Percentiles rank a stretch among this genome's conserved stretches.
phyloP scores from a whole-genome alignment of 2,888 invertebrate species.

The Chydorus sphaericus region DNA sequence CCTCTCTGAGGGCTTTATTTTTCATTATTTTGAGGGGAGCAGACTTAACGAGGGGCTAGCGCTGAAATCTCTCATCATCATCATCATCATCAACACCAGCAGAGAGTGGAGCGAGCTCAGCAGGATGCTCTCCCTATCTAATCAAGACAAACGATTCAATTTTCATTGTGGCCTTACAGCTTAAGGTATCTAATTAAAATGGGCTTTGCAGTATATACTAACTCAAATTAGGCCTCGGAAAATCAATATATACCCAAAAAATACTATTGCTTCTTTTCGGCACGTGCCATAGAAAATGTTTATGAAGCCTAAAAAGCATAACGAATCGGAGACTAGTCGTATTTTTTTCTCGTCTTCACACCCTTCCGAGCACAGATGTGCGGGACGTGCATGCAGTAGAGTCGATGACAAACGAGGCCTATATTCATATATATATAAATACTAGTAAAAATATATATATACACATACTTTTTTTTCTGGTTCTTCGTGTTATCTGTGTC shows the following conservation, averaged over 20 bases:
- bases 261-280: background rate
- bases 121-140: too few relatives aligned
- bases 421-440: too few relatives aligned
- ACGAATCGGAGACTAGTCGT: background rate
- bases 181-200: too few relatives aligned
- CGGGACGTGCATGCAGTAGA: too few relatives aligned
- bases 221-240: background rate
- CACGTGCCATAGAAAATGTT: background rate
- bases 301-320: background rate
- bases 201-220: too few relatives aligned
- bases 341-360: background rate
- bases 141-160: slow-evolving; percentile 4
- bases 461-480: too few relatives aligned
- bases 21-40: background rate
- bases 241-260: background rate
- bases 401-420: too few relatives aligned
- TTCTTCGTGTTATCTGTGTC: too few relatives aligned
- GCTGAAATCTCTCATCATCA: slow-evolving; percentile 6
- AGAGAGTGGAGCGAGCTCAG: background rate
- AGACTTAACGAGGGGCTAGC: background rate
- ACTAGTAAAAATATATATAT: too few relatives aligned
- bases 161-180: too few relatives aligned
- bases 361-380: too few relatives aligned
- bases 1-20: background rate
- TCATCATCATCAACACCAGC: background rate